Base-by-base conservation (phyloP, 2,113 vertebrate species). In the Salvelinus sp. region DNA sequence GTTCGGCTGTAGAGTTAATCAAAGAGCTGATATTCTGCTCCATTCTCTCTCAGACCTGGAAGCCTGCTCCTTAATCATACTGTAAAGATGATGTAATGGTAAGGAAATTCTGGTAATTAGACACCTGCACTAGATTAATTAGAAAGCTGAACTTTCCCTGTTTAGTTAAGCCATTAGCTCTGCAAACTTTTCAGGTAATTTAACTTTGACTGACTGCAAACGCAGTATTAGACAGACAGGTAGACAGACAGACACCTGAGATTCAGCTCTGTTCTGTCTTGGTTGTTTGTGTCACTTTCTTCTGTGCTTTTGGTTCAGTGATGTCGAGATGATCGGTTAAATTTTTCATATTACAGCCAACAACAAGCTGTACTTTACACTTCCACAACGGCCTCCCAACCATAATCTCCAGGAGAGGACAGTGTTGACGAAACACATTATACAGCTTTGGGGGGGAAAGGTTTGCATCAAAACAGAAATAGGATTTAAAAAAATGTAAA, bases 41-140 rank as follows among this genome's bases (percentile, higher is more conserved):
- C 83, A 76, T 72, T 84, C 78, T 74, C 69, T 62, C 38, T 2
- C 16, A 80, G 75, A 84, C 75, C 81, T 82, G 82, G 80, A 70
- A 70, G 75, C 58, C 38, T 78, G 76, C 82, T 82, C 76, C 76
- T 79, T 83, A 87, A 87, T 85, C 83, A 85, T 79, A 78, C 74
- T 71, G 77, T 62, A 66, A 75, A 86, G 79, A 77, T 90, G 85
- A 90, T 87, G 89, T 83, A 91, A 89, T 73, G 79, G 82, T 64
- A 84, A 71, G 84, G 83, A 91, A 88, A 89, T 78, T 70, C 81
- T 69, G 77, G 76, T 78, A 88, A 90, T 89, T 89, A 89, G 74
- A 84, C 83, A 86, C 86, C 81, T 82, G 83, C 78, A 72, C 60
- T 71, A 78, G 65, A 76, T 83, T 76, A 48, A 72, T 78, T 74